A percentile compares a stretch with the other conserved stretches of the same genome.
phyloP scores from a whole-genome alignment of 2,113 vertebrate species.

The Motacilla tschutschensis region DNA sequence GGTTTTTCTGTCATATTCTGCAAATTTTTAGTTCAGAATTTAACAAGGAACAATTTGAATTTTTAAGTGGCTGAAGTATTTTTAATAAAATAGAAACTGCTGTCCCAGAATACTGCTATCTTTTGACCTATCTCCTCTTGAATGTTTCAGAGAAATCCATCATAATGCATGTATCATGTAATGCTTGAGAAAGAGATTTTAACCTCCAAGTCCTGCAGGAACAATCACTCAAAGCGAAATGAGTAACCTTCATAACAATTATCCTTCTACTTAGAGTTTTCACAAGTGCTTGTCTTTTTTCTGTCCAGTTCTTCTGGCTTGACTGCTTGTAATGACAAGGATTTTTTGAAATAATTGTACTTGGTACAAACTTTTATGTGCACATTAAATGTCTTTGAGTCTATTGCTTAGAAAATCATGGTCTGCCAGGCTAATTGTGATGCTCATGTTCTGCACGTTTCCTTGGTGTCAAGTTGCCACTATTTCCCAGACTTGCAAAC shows the following conservation, averaged over 20 bases:
- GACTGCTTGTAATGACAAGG: background rate
- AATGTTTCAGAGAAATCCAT: background rate
- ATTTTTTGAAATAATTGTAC: background rate
- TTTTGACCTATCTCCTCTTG: background rate
- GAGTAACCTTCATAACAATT: background rate
- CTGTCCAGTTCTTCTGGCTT: background rate
- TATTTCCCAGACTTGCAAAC: background rate
- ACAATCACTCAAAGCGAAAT: background rate
- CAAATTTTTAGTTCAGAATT: background rate
- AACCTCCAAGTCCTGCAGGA: background rate
- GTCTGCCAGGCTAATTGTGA: background rate
- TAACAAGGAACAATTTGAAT: background rate
- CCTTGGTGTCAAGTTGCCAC: background rate
- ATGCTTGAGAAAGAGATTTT: background rate
- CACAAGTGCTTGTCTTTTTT: background rate
- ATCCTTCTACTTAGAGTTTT: background rate
- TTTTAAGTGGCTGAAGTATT: background rate
- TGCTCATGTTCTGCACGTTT: background rate
- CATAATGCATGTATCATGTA: background rate
- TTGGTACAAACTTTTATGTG: background rate
- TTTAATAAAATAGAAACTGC: background rate
- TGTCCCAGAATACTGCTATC: background rate
- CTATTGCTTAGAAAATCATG: background rate
- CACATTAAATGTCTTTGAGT: background rate
- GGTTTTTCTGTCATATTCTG: background rate